A percentile compares a stretch with the other conserved stretches of the same genome.
phyloP scores from a whole-genome alignment of 1,140 invertebrate genomes.

The Lordiphosa mommai region DNA sequence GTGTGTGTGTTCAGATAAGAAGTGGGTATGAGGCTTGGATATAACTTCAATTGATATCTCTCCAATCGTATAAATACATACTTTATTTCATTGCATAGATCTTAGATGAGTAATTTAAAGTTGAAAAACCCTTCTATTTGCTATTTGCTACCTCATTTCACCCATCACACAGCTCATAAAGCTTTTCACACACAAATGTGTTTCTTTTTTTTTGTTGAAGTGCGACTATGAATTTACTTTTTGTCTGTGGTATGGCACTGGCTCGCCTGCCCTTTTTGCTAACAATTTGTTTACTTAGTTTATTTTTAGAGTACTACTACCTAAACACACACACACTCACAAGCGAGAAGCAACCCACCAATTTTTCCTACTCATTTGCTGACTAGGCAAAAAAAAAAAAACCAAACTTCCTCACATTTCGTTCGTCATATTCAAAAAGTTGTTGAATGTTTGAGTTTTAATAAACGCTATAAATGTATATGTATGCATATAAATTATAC shows the following conservation, averaged over 20 bases:
- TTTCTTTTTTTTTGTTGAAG: constrained; percentile 13
- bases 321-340: constrained; percentile 1
- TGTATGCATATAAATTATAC: background rate
- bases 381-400: constrained; percentile 34
- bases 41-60: no score
- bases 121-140: constrained; percentile 18
- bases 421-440: background rate
- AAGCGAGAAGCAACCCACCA: constrained; percentile 16
- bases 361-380: constrained; percentile 34
- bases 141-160: constrained; percentile 41
- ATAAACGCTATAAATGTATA: background rate
- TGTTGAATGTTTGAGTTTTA: background rate
- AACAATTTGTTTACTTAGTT: constrained; percentile 38
- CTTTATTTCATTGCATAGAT: no score
- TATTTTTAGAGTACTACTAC: constrained; percentile 37
- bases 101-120: constrained; percentile 20
- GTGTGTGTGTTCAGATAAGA: no score
- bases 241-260: background rate
- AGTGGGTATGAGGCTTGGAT: no score
- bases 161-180: constrained; percentile 23
- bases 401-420: background rate
- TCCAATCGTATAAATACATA: no score
- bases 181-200: constrained; percentile 23
- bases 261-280: constrained; percentile 30
- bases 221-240: constrained; percentile 37